These are phyloP conservation scores for Phaonia tiefii DNA, from an alignment of 2,888 invertebrate species.

Conservation along the genomic window DNA sequence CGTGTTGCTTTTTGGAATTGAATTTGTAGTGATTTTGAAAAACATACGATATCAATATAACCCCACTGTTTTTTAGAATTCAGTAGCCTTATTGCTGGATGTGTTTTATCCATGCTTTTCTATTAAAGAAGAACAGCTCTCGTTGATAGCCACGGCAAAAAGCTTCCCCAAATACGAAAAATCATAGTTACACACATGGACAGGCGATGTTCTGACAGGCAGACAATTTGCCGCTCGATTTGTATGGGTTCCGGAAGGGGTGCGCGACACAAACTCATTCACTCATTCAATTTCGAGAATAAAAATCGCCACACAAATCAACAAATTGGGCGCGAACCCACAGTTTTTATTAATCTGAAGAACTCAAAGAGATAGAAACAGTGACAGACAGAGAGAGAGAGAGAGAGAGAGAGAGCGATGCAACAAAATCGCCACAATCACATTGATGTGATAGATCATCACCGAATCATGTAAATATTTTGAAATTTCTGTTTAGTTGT, in stretches of 20 bases:
- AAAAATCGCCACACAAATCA: background rate
- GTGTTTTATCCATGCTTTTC: too few species aligned
- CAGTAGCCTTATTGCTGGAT: too few species aligned
- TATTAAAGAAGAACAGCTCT: too few species aligned
- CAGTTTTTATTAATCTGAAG: background rate
- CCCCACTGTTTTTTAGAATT: too few species aligned
- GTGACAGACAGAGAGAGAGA: background rate
- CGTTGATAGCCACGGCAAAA: too few species aligned
- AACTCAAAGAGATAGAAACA: background rate
- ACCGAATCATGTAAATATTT: constrained; percentile 23
- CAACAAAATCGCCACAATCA: background rate
- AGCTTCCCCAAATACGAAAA: too few species aligned
- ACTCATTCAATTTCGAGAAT: background rate
- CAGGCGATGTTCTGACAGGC: constrained; percentile 34
- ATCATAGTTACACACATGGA: too few species aligned
- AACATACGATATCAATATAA: too few species aligned
- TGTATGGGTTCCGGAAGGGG: constrained; percentile 71
- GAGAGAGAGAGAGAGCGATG: background rate
- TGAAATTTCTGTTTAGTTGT: constrained; percentile 70
- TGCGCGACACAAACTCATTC: constrained; percentile 61
- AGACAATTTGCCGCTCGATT: background rate
- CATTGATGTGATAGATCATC: background rate
- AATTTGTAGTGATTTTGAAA: too few species aligned
- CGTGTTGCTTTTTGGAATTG: too few species aligned
- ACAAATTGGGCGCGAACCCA: background rate